Evolutionary conservation across 2,888 invertebrate species (phyloP), one percentile per base, ranked within the genome.

Genomic region (Tiliacea aurago): DNA sequence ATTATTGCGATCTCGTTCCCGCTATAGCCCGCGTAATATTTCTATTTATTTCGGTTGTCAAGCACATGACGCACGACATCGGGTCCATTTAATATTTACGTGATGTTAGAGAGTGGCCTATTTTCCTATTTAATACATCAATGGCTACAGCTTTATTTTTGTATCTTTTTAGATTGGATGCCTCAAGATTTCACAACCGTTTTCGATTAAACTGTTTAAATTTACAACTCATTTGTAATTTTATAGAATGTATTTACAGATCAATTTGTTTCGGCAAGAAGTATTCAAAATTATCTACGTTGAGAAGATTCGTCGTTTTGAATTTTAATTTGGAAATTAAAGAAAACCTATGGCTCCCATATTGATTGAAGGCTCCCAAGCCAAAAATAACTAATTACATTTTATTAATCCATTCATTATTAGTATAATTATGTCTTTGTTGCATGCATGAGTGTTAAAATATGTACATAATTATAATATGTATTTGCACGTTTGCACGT

Each of bases 401-500:
- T 53, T 55, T 23, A 49, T 6, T n/a, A 41, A 51, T n/a, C 15
- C 18, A n/a, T 61, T 2, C 23, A 59, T 13, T 61, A 45, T 28
- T 45, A 9, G 18, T 56, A 1, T n/a, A n/a, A n/a, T 70, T 18
- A 28, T 23, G 1, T 61, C 33, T 41, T 15, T 73, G 43, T 56
- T 63, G 66, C 76, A 61, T 59, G 70, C 10, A 69, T 72, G 55
- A 18, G 59, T 76, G 62, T 76, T 47, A 28, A 66, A 11, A 33
- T 47, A 51, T 43, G 49, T 64, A n/a, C n/a, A 55, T 56, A 43
- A 51, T 49, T 59, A 68, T 37, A 41, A 63, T 65, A 80, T 81
- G 51, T 78, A 58, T 69, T 55, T 75, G 75, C 80, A 83, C 63
- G 83, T 66, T 63, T 71, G 83, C 71, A 75, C 76, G 68, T 62